Evolutionary conservation across 1,140 invertebrate genomes (phyloP).

Genomic region (Atta cephalotes): DNA sequence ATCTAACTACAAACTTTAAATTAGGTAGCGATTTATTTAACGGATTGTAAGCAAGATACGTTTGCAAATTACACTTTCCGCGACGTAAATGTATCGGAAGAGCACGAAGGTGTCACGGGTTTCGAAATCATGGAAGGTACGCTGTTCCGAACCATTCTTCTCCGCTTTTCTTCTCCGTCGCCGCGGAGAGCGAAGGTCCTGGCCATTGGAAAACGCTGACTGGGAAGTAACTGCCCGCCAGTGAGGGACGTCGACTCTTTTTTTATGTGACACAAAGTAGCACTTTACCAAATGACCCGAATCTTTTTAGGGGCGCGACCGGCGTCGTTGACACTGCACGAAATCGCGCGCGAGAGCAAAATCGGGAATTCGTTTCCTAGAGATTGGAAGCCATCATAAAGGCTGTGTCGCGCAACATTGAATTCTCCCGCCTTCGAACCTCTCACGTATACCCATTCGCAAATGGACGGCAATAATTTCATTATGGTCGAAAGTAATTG

Average conservation of each 20-base stretch:
- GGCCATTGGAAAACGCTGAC: constrained; percentile 82
- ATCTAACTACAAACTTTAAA: constrained; percentile 27
- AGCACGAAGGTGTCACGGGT: constrained; percentile 4
- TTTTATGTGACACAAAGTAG: constrained; percentile 86
- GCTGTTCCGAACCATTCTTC: constrained; percentile 22
- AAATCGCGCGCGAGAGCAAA: constrained; percentile 61
- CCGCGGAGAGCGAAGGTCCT: constrained; percentile 21
- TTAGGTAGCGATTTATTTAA: neutral
- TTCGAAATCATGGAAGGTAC: neutral
- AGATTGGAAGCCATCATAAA: constrained; percentile 58
- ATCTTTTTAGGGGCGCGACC: constrained; percentile 81
- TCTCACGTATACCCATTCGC: constrained; percentile 7
- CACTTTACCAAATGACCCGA: constrained; percentile 86
- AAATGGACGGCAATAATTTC: constrained; percentile 73
- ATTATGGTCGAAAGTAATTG: constrained; percentile 51
- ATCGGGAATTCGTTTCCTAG: constrained; percentile 59
- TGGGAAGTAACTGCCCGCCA: constrained; percentile 74
- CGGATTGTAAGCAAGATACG: neutral
- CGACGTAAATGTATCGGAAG: constrained; percentile 18
- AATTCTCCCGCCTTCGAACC: constrained; percentile 27
- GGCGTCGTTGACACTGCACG: constrained; percentile 45
- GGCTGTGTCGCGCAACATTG: neutral
- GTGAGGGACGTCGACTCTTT: constrained; percentile 79
- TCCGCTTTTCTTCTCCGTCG: constrained; percentile 15
- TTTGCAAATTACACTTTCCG: neutral